phyloP scores from a whole-genome alignment of 2,888 invertebrate genomes.

The Eugnorisma glareosa region DNA sequence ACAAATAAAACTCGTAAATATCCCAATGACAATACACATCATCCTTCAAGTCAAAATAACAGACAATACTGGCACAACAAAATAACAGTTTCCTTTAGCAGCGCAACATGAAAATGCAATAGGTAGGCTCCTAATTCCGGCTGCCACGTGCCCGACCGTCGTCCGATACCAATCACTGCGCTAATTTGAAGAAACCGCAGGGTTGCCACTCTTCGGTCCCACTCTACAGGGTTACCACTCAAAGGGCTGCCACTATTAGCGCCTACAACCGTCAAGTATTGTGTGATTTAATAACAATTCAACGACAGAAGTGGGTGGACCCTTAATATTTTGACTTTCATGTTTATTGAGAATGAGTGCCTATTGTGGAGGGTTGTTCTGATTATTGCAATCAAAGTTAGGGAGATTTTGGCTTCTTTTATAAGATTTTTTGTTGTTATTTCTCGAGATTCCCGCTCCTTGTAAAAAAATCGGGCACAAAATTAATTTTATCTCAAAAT shows the following conservation, averaged over 20 bases:
- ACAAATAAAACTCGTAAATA: neutral
- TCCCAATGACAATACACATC: neutral
- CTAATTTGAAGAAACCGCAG: constrained; percentile 70
- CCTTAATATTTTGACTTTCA: constrained; percentile 64
- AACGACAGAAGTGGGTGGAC: constrained; percentile 61
- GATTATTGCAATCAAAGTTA: neutral
- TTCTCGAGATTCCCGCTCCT: neutral
- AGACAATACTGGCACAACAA: constrained; percentile 25
- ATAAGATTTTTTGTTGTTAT: neutral
- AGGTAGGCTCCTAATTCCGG: constrained; percentile 53
- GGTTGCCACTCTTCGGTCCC: constrained; percentile 53
- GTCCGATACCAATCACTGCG: constrained; percentile 70
- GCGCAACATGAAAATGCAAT: constrained; percentile 59
- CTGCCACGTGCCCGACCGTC: constrained; percentile 66
- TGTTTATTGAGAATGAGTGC: constrained; percentile 42
- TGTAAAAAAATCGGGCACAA: neutral
- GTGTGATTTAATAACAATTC: constrained; percentile 68
- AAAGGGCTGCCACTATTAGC: constrained; percentile 58
- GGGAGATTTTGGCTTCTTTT: constrained; percentile 13
- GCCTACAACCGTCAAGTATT: constrained; percentile 63
- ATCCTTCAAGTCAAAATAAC: constrained; percentile 3
- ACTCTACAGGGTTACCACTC: constrained; percentile 50
- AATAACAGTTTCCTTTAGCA: constrained; percentile 37
- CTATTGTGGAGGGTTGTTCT: constrained; percentile 18
- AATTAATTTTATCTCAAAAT: constrained; percentile 36